Conservation (phyloP, 2,888 invertebrate species). For the Phengaris arion region DNA sequence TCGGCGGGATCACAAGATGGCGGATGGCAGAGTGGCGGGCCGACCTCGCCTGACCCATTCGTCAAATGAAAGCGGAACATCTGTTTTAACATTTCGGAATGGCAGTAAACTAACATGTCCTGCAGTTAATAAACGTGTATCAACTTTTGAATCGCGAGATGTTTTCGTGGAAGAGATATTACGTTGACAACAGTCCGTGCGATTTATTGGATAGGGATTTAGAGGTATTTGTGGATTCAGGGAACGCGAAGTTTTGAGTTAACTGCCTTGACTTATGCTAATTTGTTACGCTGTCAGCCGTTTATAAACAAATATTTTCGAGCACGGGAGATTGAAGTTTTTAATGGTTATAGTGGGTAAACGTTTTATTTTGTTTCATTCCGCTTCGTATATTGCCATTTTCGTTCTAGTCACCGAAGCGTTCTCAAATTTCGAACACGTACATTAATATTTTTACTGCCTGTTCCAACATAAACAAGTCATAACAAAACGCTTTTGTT, state of each 20-base stretch:
- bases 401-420: background rate
- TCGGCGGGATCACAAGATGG: conserved; percentile 73
- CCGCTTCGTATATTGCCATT: background rate
- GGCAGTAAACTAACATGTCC: conserved; percentile 67
- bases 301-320: conserved; percentile 36
- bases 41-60: conserved; percentile 74
- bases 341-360: background rate
- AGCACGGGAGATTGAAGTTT: conserved; percentile 15
- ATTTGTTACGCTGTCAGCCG: conserved; percentile 35
- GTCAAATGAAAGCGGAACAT: conserved; percentile 74
- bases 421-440: conserved; percentile 2
- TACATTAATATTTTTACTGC: background rate
- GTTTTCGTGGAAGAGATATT: conserved; percentile 41
- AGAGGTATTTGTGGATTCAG: conserved; percentile 38
- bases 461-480: background rate
- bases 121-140: conserved; percentile 39
- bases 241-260: conserved; percentile 37
- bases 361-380: conserved; percentile 13
- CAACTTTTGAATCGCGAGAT: conserved; percentile 49
- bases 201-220: conserved; percentile 43
- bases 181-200: conserved; percentile 41
- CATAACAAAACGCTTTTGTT: background rate
- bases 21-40: conserved; percentile 53
- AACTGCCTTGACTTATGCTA: conserved; percentile 41
- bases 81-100: conserved; percentile 72